phyloP scores from a whole-genome alignment of 2,113 vertebrate genomes.

The Podarcis muralis region DNA sequence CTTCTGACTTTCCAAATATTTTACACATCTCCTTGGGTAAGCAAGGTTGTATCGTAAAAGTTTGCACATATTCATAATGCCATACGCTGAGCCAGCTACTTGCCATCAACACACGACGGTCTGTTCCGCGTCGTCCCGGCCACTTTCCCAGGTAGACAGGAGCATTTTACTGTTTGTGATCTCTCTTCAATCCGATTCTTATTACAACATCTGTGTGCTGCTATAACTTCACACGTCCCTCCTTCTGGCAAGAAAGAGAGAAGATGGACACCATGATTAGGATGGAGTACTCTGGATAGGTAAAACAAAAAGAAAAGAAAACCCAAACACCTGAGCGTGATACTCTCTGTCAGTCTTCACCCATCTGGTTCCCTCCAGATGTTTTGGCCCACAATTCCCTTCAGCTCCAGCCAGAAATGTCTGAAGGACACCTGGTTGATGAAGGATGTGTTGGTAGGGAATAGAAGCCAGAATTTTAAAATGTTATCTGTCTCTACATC shows the following conservation, averaged over 20 bases:
- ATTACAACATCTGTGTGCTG: conserved; percentile 98
- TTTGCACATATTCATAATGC: conserved; percentile 38
- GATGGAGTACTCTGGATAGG: conserved; percentile 39
- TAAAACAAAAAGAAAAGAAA: conserved; percentile 29
- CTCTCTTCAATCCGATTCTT: conserved; percentile 99
- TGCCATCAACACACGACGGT: conserved; percentile 98
- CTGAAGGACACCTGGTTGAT: too few relatives aligned
- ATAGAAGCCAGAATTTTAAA: not conserved
- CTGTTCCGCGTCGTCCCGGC: conserved; percentile 98
- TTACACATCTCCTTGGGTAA: not conserved
- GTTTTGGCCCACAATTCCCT: too few relatives aligned
- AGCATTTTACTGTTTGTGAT: conserved; percentile 99
- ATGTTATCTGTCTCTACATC: not conserved
- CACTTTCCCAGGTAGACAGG: conserved; percentile 98
- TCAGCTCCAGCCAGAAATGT: too few relatives aligned
- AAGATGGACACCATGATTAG: conserved; percentile 64
- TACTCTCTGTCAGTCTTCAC: not conserved
- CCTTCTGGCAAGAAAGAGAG: conserved; percentile 87
- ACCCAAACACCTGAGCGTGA: not conserved
- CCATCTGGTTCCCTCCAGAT: too few relatives aligned
- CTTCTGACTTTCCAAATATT: not conserved
- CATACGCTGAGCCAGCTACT: conserved; percentile 64
- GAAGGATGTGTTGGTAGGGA: not conserved
- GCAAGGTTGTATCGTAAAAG: not conserved
- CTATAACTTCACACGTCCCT: conserved; percentile 98